Evolutionary conservation across 2,113 vertebrate species (phyloP).

Genomic region (Rhynchomys soricoides): DNA sequence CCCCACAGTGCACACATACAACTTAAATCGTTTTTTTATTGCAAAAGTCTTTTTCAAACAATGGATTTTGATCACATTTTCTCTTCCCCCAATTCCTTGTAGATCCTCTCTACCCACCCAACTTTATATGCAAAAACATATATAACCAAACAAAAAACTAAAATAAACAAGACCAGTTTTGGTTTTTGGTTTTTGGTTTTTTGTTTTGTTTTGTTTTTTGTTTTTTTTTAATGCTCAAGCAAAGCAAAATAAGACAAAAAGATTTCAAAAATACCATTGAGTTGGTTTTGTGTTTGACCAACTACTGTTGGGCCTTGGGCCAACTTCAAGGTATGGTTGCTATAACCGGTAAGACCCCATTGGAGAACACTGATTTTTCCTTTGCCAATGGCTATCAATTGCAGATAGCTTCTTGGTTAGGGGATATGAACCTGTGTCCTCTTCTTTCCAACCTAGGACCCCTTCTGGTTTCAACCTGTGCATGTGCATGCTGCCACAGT

Average conservation of each 20-base stretch:
- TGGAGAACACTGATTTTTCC: background rate
- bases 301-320: background rate
- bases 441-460: background rate
- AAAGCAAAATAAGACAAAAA: background rate
- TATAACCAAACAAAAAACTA: background rate
- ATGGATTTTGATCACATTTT: background rate
- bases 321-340: background rate
- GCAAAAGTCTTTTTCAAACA: background rate
- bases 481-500: accelerated
- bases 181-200: too few relatives aligned
- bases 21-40: background rate
- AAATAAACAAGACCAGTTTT: background rate
- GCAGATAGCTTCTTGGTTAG: background rate
- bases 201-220: too few relatives aligned
- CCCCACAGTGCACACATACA: background rate
- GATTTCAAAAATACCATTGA: background rate
- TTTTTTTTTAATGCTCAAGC: background rate
- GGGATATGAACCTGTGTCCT: background rate
- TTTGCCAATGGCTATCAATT: too few relatives aligned
- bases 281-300: background rate
- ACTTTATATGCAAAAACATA: background rate
- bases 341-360: background rate
- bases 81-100: background rate
- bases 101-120: background rate
- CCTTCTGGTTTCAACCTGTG: background rate